Conservation (phyloP, 2,797 vertebrate genomes). For the Squalus acanthias region DNA sequence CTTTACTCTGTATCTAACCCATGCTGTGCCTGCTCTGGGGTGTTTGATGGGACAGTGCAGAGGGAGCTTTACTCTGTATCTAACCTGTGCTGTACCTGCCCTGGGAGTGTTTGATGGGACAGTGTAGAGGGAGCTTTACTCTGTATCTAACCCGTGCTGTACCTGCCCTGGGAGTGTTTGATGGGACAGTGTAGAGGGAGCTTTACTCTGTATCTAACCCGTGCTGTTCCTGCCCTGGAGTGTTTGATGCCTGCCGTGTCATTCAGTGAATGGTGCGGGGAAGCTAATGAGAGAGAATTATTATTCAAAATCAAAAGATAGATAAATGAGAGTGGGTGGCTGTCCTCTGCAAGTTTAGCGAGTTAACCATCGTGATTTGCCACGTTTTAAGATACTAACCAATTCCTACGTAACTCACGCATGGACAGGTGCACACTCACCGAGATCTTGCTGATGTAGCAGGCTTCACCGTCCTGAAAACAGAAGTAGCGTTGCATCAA, state of each 20-base stretch:
- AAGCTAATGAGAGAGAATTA: background rate
- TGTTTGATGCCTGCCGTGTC: background rate
- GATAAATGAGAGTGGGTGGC: background rate
- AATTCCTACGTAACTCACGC: background rate
- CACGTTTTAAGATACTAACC: background rate
- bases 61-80: too few relatives aligned
- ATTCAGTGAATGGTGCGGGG: background rate
- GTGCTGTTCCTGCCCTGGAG: background rate
- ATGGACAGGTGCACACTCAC: conserved; percentile 43
- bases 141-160: too few relatives aligned
- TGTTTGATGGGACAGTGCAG: too few relatives aligned
- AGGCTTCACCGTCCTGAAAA: conserved; percentile 46
- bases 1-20: too few relatives aligned
- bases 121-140: too few relatives aligned
- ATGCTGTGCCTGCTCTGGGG: too few relatives aligned
- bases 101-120: too few relatives aligned
- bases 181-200: background rate
- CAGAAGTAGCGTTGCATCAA: conserved; percentile 40
- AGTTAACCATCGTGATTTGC: background rate
- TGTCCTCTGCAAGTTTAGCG: background rate
- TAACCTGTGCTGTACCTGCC: too few relatives aligned
- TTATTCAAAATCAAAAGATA: background rate
- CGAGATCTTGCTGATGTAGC: conserved; percentile 46
- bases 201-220: background rate
- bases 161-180: too few relatives aligned